phyloP scores from a whole-genome alignment of 2,888 invertebrate genomes.

The Caenorhabditis sp. region DNA sequence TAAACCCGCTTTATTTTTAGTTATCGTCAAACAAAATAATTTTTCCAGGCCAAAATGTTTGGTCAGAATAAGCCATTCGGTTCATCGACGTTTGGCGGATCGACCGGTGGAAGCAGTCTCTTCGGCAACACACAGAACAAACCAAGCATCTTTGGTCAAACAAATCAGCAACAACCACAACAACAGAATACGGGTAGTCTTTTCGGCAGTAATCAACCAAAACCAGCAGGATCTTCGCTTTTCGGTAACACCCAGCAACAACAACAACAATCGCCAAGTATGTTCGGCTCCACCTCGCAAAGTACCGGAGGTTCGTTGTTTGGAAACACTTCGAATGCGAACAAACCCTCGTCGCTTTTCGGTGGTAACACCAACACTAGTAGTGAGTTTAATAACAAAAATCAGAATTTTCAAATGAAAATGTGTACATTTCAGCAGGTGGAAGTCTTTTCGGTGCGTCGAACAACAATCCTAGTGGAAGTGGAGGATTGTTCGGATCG shows the following conservation, averaged over 20 bases:
- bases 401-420: background rate
- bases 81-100: slow-evolving; percentile 23
- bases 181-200: slow-evolving; percentile 4
- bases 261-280: slow-evolving; percentile 11
- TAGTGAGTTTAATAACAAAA: background rate
- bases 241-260: slow-evolving; percentile 12
- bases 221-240: slow-evolving; percentile 38
- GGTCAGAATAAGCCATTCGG: slow-evolving; percentile 44
- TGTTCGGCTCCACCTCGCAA: slow-evolving; percentile 8
- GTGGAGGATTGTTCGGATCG: slow-evolving; percentile 19
- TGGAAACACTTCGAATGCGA: slow-evolving; percentile 28
- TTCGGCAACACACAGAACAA: slow-evolving; percentile 36
- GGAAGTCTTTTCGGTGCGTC: slow-evolving; percentile 75
- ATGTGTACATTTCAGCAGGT: slow-evolving; percentile 43
- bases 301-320: slow-evolving; percentile 28
- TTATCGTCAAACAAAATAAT: no score
- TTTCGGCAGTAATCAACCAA: slow-evolving; percentile 26
- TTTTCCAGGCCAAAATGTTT: slow-evolving; percentile 33
- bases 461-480: slow-evolving; percentile 71
- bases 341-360: slow-evolving; percentile 27
- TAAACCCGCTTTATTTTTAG: no score
- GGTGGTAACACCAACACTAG: slow-evolving; percentile 15
- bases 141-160: slow-evolving; percentile 22
- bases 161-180: no score
- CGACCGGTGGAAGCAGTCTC: slow-evolving; percentile 12